These are phyloP conservation scores for Dendrophyllia cribrosa DNA, from an alignment of 64 coral and sea anemone species.

Conservation along the genomic window DNA sequence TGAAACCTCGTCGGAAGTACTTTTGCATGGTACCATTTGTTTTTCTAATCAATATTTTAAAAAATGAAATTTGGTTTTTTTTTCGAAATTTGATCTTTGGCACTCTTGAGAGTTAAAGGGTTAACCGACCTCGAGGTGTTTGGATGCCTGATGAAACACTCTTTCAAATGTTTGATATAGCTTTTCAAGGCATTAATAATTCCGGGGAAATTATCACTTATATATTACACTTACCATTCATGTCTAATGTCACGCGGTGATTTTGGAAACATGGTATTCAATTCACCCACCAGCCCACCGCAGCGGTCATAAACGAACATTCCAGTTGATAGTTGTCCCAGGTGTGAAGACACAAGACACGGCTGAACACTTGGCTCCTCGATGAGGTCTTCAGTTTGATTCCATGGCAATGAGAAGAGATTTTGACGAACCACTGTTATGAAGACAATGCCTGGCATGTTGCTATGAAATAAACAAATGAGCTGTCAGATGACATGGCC, in stretches of 20 bases:
- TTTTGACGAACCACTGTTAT: background rate
- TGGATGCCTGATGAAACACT: too few relatives aligned
- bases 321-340: background rate
- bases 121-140: too few relatives aligned
- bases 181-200: too few relatives aligned
- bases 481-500: too few relatives aligned
- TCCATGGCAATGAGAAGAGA: background rate
- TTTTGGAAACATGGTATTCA: background rate
- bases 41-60: too few relatives aligned
- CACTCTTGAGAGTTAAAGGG: too few relatives aligned
- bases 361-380: background rate
- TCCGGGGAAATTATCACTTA: too few relatives aligned
- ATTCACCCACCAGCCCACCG: background rate
- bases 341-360: background rate
- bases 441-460: conserved; percentile 7
- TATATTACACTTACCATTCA: background rate
- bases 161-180: too few relatives aligned
- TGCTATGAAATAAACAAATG: background rate
- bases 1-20: too few relatives aligned
- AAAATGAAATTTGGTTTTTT: too few relatives aligned
- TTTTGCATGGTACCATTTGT: too few relatives aligned
- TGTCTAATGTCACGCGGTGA: background rate
- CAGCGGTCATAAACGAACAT: conserved; percentile 34
- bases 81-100: too few relatives aligned
- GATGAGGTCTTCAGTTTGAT: conserved; percentile 4